Evolutionary conservation across 1,140 invertebrate genomes (phyloP).

Genomic region (Ectropis grisescens): DNA sequence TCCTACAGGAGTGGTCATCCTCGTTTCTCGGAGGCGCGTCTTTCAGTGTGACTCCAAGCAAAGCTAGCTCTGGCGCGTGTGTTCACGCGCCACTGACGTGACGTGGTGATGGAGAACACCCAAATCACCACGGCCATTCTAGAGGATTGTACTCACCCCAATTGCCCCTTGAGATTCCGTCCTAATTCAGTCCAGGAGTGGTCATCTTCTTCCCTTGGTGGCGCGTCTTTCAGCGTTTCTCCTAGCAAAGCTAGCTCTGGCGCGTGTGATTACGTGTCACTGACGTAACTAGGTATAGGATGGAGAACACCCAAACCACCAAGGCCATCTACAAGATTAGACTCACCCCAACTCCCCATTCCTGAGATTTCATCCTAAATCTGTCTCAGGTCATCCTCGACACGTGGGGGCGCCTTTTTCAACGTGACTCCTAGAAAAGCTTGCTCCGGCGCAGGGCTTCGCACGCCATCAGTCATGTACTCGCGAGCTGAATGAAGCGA

Average conservation of each 20-base stretch:
- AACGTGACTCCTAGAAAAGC: slow-evolving; percentile 29
- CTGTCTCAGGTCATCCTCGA: slow-evolving; percentile 23
- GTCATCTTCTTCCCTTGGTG: slow-evolving; percentile 17
- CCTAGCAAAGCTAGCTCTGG: slow-evolving; percentile 25
- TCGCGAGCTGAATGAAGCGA: slow-evolving; percentile 20
- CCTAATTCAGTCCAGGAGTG: slow-evolving; percentile 26
- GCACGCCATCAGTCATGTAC: slow-evolving; percentile 21
- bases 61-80: slow-evolving; percentile 17
- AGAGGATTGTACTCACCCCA: slow-evolving; percentile 37
- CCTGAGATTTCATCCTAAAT: slow-evolving; percentile 1
- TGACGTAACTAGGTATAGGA: slow-evolving; percentile 20
- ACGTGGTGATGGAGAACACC: too few relatives aligned
- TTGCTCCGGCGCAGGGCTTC: slow-evolving; percentile 15
- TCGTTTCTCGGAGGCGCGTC: slow-evolving; percentile 38
- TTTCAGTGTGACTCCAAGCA: slow-evolving; percentile 27
- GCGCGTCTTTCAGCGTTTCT: slow-evolving; percentile 28
- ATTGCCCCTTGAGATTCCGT: too few relatives aligned
- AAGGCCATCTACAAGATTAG: too few relatives aligned
- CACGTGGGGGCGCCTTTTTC: slow-evolving; percentile 24
- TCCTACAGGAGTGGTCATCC: too few relatives aligned
- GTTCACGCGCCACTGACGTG: slow-evolving; percentile 9
- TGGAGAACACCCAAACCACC: slow-evolving; percentile 25
- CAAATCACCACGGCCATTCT: too few relatives aligned
- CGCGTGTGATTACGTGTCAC: slow-evolving; percentile 12
- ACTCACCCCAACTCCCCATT: slow-evolving; percentile 30